A percentile compares a stretch with the other conserved stretches of the same genome.
Conservation (phyloP, 2,888 invertebrate species). For the Drosophila rellima region DNA sequence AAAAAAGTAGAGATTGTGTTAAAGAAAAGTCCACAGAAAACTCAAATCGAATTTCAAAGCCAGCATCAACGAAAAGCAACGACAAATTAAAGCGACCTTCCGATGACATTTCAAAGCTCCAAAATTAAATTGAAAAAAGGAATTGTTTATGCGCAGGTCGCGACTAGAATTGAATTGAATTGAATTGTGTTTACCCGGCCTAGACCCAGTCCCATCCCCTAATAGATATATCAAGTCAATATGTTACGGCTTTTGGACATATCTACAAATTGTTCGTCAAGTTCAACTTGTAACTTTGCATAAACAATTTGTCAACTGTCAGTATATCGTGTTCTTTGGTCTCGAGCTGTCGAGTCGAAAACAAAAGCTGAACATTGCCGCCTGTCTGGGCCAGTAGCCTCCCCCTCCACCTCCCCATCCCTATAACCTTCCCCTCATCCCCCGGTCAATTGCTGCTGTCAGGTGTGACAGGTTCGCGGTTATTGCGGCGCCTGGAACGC, state of each 20-base stretch:
- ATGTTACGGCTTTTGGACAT: constrained; percentile 39
- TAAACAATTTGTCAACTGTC: constrained; percentile 82
- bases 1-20: no score
- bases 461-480: constrained; percentile 61
- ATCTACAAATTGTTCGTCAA: constrained; percentile 60
- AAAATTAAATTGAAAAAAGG: constrained; percentile 6
- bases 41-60: neutral
- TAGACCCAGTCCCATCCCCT: neutral
- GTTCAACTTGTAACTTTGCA: constrained; percentile 64
- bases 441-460: constrained; percentile 65
- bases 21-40: no score
- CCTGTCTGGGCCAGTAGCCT: constrained; percentile 18
- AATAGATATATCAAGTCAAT: constrained; percentile 35
- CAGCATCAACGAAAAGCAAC: neutral
- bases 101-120: constrained; percentile 1
- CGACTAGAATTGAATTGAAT: neutral
- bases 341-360: constrained; percentile 64
- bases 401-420: neutral
- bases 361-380: constrained; percentile 61
- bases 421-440: neutral
- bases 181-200: constrained; percentile 4
- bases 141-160: constrained; percentile 3
- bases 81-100: constrained; percentile 11
- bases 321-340: constrained; percentile 67
- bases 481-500: constrained; percentile 45